Evolutionary conservation across 2,888 invertebrate species (phyloP).

Genomic region (Marronus borbonicus): DNA sequence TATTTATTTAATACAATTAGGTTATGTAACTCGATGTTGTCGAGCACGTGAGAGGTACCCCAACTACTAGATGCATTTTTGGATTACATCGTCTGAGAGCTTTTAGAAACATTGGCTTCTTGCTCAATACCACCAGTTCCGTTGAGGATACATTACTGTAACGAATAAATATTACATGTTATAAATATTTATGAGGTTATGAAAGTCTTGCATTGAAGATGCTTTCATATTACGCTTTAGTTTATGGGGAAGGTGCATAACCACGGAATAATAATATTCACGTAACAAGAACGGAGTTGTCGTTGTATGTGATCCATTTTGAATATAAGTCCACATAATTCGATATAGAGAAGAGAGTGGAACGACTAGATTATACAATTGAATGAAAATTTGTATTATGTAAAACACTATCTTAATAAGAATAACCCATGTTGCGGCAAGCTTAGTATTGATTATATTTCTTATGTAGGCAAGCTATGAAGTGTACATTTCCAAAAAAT

Average conservation of each 20-base stretch:
- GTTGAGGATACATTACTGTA: background rate
- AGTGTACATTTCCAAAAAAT: too few relatives aligned
- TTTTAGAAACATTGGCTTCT: too few relatives aligned
- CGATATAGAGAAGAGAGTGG: too few relatives aligned
- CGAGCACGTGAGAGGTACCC: background rate
- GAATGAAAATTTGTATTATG: too few relatives aligned
- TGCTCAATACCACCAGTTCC: background rate
- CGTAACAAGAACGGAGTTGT: background rate
- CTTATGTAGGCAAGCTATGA: too few relatives aligned
- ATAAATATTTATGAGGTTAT: background rate
- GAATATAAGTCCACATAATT: background rate
- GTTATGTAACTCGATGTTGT: background rate
- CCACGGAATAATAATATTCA: background rate
- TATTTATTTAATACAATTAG: background rate
- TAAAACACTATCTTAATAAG: too few relatives aligned
- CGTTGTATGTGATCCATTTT: background rate
- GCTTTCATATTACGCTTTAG: background rate
- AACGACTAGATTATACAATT: too few relatives aligned
- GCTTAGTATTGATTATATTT: too few relatives aligned
- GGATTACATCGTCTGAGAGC: background rate
- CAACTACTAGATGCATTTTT: background rate
- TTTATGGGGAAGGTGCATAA: background rate
- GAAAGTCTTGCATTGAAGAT: background rate
- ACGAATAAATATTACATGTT: conserved; percentile 10
- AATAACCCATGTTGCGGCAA: too few relatives aligned